These are phyloP conservation scores for Brienomyrus brachyistius DNA, from an alignment of 2,113 vertebrate genomes.

Conservation along the genomic window DNA sequence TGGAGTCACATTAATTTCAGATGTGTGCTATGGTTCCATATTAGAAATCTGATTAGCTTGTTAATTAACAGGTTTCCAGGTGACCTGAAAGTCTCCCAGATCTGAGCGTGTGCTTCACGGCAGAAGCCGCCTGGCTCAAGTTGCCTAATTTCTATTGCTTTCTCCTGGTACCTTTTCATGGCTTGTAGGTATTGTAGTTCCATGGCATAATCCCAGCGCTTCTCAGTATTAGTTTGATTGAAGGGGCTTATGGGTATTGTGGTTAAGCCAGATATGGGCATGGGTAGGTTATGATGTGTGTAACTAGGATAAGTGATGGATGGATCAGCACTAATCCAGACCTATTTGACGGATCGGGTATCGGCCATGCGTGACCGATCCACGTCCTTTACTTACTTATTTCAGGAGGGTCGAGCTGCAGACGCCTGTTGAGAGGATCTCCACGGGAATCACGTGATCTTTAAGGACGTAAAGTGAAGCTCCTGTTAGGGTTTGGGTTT, in stretches of 20 bases:
- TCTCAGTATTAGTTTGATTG: background rate
- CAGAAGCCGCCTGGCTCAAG: background rate
- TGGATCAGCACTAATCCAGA: background rate
- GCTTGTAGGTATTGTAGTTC: background rate
- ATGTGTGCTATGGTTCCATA: background rate
- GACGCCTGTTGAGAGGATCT: too few relatives aligned
- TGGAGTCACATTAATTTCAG: background rate
- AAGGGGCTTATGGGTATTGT: background rate
- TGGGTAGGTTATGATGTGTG: background rate
- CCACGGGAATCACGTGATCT: too few relatives aligned
- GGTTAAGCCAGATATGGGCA: background rate
- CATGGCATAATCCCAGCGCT: background rate
- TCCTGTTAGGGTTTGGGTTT: too few relatives aligned
- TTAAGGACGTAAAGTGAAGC: too few relatives aligned
- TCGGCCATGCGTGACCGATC: too few relatives aligned
- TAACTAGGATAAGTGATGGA: background rate
- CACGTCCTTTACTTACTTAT: too few relatives aligned
- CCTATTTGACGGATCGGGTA: too few relatives aligned
- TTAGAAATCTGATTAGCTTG: background rate
- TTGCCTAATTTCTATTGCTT: background rate
- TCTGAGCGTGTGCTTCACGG: background rate
- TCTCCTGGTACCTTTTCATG: background rate
- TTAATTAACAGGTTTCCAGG: background rate
- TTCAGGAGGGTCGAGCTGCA: too few relatives aligned
- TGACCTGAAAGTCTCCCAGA: background rate